Conservation (phyloP, 2,113 vertebrate species). For the Megaptera novaeangliae region DNA sequence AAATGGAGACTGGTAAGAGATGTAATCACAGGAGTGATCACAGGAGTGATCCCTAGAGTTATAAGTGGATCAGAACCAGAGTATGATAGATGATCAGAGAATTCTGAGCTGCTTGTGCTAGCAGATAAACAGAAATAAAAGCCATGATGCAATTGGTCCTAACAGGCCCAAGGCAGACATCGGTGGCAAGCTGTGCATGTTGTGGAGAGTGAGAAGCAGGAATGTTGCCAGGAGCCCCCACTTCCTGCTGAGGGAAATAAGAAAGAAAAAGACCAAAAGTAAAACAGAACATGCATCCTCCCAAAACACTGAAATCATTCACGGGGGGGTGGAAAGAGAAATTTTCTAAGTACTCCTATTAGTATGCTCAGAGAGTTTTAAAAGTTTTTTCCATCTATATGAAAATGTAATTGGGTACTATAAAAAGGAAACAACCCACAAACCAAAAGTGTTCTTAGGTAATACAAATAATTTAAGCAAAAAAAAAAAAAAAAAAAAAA, state of each 20-base stretch:
- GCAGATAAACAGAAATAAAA: constrained; percentile 24
- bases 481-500: background rate
- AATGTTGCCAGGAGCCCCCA: background rate
- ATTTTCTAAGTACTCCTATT: background rate
- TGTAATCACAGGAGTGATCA: background rate
- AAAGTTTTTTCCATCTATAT: background rate
- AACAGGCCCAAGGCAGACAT: background rate
- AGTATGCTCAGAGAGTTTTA: background rate
- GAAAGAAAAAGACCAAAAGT: background rate
- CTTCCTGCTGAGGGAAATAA: background rate
- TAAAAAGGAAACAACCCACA: background rate
- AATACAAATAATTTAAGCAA: background rate
- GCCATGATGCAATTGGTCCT: background rate
- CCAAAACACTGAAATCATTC: background rate
- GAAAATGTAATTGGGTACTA: background rate
- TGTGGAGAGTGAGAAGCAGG: background rate
- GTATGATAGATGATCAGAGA: background rate
- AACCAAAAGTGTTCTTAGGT: background rate
- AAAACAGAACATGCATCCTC: background rate
- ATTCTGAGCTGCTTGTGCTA: background rate
- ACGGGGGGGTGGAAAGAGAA: background rate
- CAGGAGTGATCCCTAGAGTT: background rate
- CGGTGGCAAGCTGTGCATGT: background rate
- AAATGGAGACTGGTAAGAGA: background rate
- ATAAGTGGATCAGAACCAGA: background rate